Evolutionary conservation across 2,888 invertebrate genomes (phyloP).

Genomic region (Chirona hameri): DNA sequence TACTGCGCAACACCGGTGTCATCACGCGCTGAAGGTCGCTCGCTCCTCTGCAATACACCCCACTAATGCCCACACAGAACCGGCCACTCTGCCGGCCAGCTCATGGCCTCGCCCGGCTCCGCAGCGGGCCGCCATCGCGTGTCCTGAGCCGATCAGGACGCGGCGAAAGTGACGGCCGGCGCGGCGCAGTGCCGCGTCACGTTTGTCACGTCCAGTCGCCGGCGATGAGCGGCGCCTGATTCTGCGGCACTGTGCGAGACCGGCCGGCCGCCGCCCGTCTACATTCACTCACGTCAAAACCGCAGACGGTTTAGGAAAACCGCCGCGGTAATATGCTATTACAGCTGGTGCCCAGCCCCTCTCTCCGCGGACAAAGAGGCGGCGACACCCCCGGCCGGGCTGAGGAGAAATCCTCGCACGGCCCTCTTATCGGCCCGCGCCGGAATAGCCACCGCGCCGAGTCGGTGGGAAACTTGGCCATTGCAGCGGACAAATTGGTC

Average conservation of each 20-base stretch:
- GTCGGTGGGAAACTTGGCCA: too few relatives aligned
- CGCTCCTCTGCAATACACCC: background rate
- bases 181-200: background rate
- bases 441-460: too few relatives aligned
- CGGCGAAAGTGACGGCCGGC: background rate
- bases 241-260: background rate
- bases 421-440: background rate
- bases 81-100: background rate
- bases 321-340: background rate
- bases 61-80: background rate
- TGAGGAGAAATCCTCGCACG: background rate
- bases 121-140: background rate
- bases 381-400: background rate
- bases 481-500: too few relatives aligned
- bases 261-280: background rate
- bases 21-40: background rate
- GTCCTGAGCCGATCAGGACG: background rate
- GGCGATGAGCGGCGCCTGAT: background rate
- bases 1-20: background rate
- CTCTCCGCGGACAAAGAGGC: background rate
- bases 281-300: background rate
- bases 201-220: background rate
- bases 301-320: background rate
- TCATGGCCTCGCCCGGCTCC: background rate
- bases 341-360: background rate